A percentile compares a stretch with the other conserved stretches of the same genome.
Evolutionary conservation across 2,888 invertebrate genomes (phyloP).

Genomic region (Rhaphigaster nebulosa): DNA sequence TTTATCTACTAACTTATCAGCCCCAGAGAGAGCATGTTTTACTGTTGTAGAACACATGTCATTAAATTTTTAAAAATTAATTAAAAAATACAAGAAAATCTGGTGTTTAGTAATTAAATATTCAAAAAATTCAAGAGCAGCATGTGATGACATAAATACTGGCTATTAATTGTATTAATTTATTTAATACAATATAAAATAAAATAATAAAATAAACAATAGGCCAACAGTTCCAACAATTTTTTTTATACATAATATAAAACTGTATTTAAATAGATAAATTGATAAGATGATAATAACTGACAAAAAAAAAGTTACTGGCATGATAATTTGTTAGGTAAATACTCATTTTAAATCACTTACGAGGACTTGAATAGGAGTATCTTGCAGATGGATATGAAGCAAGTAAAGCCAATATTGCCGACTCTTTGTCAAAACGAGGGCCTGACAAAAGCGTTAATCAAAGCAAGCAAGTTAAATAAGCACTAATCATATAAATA

Average conservation of each 20-base stretch:
- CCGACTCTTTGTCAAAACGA: slow-evolving; percentile 63
- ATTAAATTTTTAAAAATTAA: too few species aligned
- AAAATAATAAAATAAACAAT: background rate
- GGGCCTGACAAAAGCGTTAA: slow-evolving; percentile 44
- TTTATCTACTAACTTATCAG: too few species aligned
- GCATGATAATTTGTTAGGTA: background rate
- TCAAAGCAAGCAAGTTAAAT: slow-evolving; percentile 38
- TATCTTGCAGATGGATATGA: slow-evolving; percentile 72
- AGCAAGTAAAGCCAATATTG: slow-evolving; percentile 73
- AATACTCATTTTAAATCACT: slow-evolving; percentile 67
- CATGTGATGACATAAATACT: too few species aligned
- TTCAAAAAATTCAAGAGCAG: too few species aligned
- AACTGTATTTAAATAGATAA: background rate
- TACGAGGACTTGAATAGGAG: slow-evolving; percentile 69
- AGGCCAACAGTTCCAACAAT: background rate
- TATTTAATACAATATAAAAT: background rate
- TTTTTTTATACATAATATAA: background rate
- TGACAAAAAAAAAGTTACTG: background rate
- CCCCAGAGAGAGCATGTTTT: too few species aligned
- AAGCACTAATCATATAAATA: background rate
- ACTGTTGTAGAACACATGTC: too few species aligned
- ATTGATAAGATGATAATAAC: background rate
- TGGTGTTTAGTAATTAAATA: too few species aligned
- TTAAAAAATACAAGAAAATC: too few species aligned
- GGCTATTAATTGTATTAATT: too few species aligned